A percentile compares a stretch with the other conserved stretches of the same genome.
phyloP scores from a whole-genome alignment of 1,140 invertebrate species.

The Drosophila repleta region DNA sequence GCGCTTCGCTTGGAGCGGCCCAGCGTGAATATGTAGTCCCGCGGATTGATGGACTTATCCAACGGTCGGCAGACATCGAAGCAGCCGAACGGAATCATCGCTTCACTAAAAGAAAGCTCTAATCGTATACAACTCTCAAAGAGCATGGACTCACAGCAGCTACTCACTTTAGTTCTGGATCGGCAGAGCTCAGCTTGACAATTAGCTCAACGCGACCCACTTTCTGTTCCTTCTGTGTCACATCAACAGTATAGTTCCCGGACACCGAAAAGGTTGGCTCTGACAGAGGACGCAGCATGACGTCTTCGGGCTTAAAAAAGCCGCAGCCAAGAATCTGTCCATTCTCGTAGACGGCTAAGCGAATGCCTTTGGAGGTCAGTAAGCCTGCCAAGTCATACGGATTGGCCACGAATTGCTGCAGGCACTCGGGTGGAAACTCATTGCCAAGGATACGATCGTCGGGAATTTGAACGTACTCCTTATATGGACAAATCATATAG shows the following conservation, averaged over 20 bases:
- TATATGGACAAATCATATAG: constrained; percentile 30
- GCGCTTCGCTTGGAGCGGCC: constrained; percentile 44
- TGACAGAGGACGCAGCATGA: constrained; percentile 26
- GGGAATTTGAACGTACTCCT: constrained; percentile 20
- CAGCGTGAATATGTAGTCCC: constrained; percentile 54
- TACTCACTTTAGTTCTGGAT: constrained; percentile 60
- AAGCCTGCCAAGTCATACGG: constrained; percentile 56
- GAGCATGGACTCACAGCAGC: not conserved
- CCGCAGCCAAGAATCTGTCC: constrained; percentile 20
- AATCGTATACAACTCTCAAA: not conserved
- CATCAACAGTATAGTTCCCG: constrained; percentile 20
- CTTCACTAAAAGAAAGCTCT: constrained; percentile 78
- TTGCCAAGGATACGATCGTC: constrained; percentile 20
- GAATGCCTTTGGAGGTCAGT: constrained; percentile 38
- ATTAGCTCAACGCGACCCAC: constrained; percentile 26
- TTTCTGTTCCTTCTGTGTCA: not conserved
- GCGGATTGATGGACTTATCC: constrained; percentile 42
- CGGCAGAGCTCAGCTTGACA: constrained; percentile 28
- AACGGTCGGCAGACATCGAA: constrained; percentile 56
- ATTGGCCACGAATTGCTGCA: constrained; percentile 38
- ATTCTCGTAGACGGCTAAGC: constrained; percentile 38
- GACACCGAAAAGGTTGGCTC: constrained; percentile 36
- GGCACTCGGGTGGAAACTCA: constrained; percentile 1
- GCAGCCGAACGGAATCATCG: constrained; percentile 32
- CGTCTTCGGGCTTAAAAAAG: constrained; percentile 1